A percentile compares a stretch with the other conserved stretches of the same genome.
phyloP scores from a whole-genome alignment of 2,797 vertebrate species.

The Glyptemys insculpta region DNA sequence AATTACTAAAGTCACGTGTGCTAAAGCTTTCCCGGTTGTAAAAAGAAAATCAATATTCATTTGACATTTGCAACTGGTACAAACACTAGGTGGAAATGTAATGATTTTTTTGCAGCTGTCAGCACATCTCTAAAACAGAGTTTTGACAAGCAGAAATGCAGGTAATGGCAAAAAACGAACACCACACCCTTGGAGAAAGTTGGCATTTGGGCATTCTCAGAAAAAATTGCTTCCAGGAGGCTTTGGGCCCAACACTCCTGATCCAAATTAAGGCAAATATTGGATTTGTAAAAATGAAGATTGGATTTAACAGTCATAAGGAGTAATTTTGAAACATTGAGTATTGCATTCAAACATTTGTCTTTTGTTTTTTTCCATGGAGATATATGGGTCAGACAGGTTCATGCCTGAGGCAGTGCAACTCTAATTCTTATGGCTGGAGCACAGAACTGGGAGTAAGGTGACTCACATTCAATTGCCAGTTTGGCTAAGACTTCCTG shows the following conservation, averaged over 20 bases:
- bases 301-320: background rate
- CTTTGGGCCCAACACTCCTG: background rate
- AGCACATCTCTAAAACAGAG: conserved; percentile 8
- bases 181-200: background rate
- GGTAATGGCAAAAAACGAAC: conserved; percentile 1
- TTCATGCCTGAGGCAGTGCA: background rate
- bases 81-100: conserved; percentile 6
- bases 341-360: background rate
- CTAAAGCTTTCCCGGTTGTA: conserved; percentile 49
- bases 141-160: conserved; percentile 47
- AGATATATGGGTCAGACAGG: background rate
- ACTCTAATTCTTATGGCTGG: background rate
- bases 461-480: background rate
- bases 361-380: background rate
- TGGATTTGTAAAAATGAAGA: background rate
- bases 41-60: conserved; percentile 63
- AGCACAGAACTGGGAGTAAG: background rate
- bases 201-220: background rate
- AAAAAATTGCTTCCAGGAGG: background rate
- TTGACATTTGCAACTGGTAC: conserved; percentile 41
- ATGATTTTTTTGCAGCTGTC: conserved; percentile 51
- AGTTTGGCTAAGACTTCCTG: background rate
- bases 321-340: background rate
- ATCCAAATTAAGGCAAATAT: background rate
- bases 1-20: conserved; percentile 18